A percentile compares a stretch with the other conserved stretches of the same genome.
Conservation (phyloP, 2,888 invertebrate genomes). For the Caenorhabditis uteleia region DNA sequence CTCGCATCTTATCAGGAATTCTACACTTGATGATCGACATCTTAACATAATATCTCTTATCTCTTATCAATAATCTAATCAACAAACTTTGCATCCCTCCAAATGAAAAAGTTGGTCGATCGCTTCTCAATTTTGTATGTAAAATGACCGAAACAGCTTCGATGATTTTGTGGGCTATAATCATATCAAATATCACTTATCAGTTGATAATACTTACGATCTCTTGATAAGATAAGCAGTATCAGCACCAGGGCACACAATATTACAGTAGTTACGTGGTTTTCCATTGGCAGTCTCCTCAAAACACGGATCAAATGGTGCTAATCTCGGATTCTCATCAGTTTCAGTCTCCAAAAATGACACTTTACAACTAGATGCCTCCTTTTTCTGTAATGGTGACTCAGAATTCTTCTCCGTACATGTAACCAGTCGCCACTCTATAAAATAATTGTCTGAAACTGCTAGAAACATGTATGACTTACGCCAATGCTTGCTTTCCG, state of each 20-base stretch:
- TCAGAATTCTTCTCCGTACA: conserved; percentile 35
- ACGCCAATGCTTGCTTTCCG: conserved; percentile 57
- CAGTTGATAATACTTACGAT: conserved; percentile 2
- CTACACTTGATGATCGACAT: conserved; percentile 59
- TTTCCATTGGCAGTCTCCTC: conserved; percentile 64
- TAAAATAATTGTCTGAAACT: conserved; percentile 3
- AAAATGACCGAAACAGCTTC: conserved; percentile 60
- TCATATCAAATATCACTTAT: neutral
- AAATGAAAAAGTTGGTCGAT: conserved; percentile 54
- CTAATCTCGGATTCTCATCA: conserved; percentile 49
- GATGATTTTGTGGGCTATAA: conserved; percentile 42
- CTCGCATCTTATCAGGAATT: conserved; percentile 62
- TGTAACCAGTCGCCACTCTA: conserved; percentile 62
- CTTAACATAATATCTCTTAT: conserved; percentile 9
- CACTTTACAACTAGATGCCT: conserved; percentile 56
- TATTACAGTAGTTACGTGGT: conserved; percentile 58
- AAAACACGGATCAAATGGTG: conserved; percentile 56
- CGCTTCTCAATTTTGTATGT: conserved; percentile 61
- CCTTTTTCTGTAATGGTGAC: conserved; percentile 32
- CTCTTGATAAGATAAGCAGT: conserved; percentile 59
- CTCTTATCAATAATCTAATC: neutral
- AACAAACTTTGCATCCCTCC: conserved; percentile 57
- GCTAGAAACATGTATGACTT: conserved; percentile 12
- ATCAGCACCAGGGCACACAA: conserved; percentile 62
- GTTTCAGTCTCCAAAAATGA: conserved; percentile 57